Evolutionary conservation across 2,797 vertebrate species (phyloP), one percentile per base, ranked within the genome.

Genomic region (Gastrophryne carolinensis): DNA sequence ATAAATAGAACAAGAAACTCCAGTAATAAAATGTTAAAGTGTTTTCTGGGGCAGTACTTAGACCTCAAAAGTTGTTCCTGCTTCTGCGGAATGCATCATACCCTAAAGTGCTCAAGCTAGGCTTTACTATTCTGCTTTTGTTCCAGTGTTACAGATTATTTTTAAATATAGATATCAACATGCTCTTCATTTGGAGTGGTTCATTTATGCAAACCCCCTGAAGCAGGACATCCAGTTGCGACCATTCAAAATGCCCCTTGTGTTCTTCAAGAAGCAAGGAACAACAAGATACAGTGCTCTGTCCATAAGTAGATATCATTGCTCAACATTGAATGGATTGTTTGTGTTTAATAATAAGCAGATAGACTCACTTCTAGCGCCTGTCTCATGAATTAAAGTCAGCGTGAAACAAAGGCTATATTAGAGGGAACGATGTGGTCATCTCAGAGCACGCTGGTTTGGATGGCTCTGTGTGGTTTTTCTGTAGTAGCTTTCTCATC

Each of bases 381-480:
- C 66, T 56, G 66, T 52, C 30, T 35, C 34, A 65, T 65, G 71
- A 64, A 73, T 37, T 78, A 73, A 83, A 87, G 80, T 83, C 53
- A 82, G 84, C 84, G 56, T 81, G 80, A 88, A 89, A 91, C 89
- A 92, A 90, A 91, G 89, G 88, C 84, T 66, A 85, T 85, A 84
- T 89, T 90, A 81, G 86, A 83, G 79, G 47, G 67, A 84, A 34
- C 80, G 80, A 83, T 81, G 85, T 74, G 87, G 89, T 84, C 88
- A 86, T 85, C 85, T 86, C 65, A 83, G 81, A 84, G 82, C 76
- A 76, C 81, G 79, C 85, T 82, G 87, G 83, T 80, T 85, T 83
- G 84, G 86, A 86, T 84, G 84, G 84, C 81, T 86, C 82, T 82
- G 32, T 74, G 78, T 60, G 85, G 83, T 82, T 86, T 89, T 86